These are phyloP conservation scores for Phthorimaea operculella DNA, from an alignment of 1,140 invertebrate genomes.

Conservation along the genomic window DNA sequence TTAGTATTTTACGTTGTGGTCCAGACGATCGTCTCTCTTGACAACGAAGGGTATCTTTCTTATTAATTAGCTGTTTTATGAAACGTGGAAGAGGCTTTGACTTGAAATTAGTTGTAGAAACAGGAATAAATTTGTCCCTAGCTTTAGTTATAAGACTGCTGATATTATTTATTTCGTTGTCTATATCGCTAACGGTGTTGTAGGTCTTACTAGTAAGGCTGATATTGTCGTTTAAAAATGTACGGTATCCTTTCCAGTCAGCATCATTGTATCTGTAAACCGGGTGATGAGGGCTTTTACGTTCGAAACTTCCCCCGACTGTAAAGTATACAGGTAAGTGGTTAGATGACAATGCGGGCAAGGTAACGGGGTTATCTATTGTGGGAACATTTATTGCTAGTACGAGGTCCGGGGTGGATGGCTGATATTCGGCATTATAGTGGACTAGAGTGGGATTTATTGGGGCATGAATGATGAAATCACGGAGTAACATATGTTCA, in stretches of 20 bases:
- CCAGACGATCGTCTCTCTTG: no score
- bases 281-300: not conserved
- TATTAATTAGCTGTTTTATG: no score
- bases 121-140: not conserved
- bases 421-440: not conserved
- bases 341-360: not conserved
- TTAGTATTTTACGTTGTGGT: no score
- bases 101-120: no score
- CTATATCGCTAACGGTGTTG: not conserved
- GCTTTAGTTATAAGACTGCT: not conserved
- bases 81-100: no score
- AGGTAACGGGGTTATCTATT: not conserved
- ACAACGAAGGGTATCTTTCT: no score
- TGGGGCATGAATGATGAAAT: not conserved
- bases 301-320: not conserved
- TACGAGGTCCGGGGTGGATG: not conserved
- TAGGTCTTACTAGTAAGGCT: not conserved
- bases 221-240: not conserved
- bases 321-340: not conserved
- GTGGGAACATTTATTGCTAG: not conserved
- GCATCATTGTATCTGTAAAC: not conserved
- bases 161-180: not conserved
- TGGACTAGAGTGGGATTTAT: not conserved
- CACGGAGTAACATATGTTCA: slow-evolving; percentile 1
- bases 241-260: not conserved